Base-by-base conservation (phyloP, 2,113 vertebrate genomes). In the Tetrao urogallus region DNA sequence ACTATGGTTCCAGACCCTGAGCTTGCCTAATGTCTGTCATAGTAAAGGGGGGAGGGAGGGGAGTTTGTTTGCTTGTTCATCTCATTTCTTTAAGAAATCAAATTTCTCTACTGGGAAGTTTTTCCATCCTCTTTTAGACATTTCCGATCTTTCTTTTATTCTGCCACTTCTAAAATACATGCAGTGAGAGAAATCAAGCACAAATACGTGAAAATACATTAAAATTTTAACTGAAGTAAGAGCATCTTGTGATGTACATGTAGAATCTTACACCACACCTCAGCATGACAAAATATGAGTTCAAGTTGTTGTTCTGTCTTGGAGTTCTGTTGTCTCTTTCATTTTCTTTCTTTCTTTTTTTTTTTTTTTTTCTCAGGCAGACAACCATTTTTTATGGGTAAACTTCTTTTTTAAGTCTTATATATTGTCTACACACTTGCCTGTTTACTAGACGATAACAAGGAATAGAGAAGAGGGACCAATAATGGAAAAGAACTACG, bases 391-490 rank as follows among this genome's bases (percentile, higher is more conserved):
- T 93, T 95, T 75, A 83, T 40, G 64, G 52, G 63, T 32, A 47
- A 27, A 14, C 36, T 71, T 25, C 0, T 64, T 87, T 93, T 93
- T 91, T 14, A 93, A 90, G 82, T 88, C 92, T 91, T 89, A 86
- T 93, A 67, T 88, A 83, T 81, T 96, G 28, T 76, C 79, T 65
- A 60, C 82, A 93, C 73, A 82, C 71, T 93, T 92, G 92, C 72
- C 96, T 97, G 93, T 94, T 97, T 95, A 86, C 71, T 79, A 93
- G 94, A 82, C 0, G 95, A 97, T 96, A 97, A 97, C 88, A 90
- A 75, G 76, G 70, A 97, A 97, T 75, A 94, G 83, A 90, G 88
- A 92, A 96, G 87, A 95, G 94, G 88, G 93, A 97, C 95, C 84
- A 95, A 82, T 92, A 93, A 93, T 15, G 13, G 73, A 75, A 92